Evolutionary conservation across 1,140 invertebrate genomes (phyloP), one percentile per base, ranked within the genome.

Genomic region (Varroa destructor): DNA sequence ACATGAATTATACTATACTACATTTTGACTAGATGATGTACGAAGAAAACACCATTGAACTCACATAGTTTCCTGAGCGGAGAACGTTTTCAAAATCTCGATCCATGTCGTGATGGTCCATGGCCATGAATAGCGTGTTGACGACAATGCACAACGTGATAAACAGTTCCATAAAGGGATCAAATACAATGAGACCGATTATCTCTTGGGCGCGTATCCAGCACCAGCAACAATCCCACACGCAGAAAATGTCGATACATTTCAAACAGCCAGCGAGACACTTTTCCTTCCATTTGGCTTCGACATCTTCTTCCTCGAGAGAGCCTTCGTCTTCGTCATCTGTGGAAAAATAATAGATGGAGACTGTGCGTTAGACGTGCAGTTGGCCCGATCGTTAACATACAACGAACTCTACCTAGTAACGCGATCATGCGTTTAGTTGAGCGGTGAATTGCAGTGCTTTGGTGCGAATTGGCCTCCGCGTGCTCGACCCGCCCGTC

Each of bases 61-160:
- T 89, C 83, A 97, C 93, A 82, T 93, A 93, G 79, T 98, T 98
- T 77, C 91, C 92, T 77, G 85, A 88, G 80, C 90, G 89, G 57
- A 94, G 84, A n/a, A 89, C 85, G 72, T 81, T 85, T 70, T 90
- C 88, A 84, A 93, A 87, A 77, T 89, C 86, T 77, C 85, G 86
- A 78, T 92, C 86, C 91, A 95, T 96, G 73, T 91, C 87, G 80
- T 96, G 88, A 79, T 96, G 91, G 82, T 97, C 94, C 79, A 96
- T 83, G 10, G 93, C 93, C 94, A 98, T 97, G 82, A 97, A 97
- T 72, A 94, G 83, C 0, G 95, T 98, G 79, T 98, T 98, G 74
- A 96, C 89, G 71, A 97, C 89, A 81, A 98, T 98, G 81, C 93
- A 97, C 56, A 97, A 84, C 6, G 93, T 97, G 79, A 98, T 97